Base-by-base conservation (phyloP, 2,797 vertebrate genomes). In the Girardinus metallicus region DNA sequence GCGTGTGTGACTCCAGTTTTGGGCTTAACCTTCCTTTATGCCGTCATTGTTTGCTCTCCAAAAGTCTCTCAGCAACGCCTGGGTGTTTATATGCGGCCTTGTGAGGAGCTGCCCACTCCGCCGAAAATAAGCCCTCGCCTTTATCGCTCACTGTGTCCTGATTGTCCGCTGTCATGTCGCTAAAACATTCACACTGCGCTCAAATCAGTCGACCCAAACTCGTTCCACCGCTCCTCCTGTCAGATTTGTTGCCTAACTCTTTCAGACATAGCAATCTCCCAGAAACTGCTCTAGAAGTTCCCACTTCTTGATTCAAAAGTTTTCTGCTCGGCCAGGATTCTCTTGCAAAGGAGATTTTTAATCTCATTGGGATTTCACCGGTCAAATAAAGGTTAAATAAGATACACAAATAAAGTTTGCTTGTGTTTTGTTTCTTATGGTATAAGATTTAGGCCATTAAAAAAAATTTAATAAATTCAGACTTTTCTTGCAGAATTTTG, bases 21-120 rank as follows among this genome's bases (percentile, higher is more conserved):
- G 79, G 26, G 83, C 83, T 88, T 91, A 86, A 85, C 41, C 89
- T 81, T 91, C 79, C 79, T 84, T 88, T 77, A 88, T 82, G 77
- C 85, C 74, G 83, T 74, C 82, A 85, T 88, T 90, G 89, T 91
- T 92, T 87, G 84, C 88, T 83, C 87, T 88, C 86, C 74, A 80
- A 80, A 89, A 74, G 89, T 92, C 87, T 90, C 88, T 86, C 86
- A 80, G 92, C 90, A 93, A 92, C 81, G 82, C 49, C 68, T 86
- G 87, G 82, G 73, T 83, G 86, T 87, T 83, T 85, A 26, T 90
- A 80, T 43, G 13, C 79, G 74, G 82, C 84, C 85, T 85, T 89
- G 84, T 86, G 90, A 89, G 83, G 83, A 83, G 85, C 81, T 84
- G 84, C 82, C 71, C 85, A 83, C 86, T 77, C 86, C 79, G 86